Evolutionary conservation across 2,113 vertebrate species (phyloP), one percentile per base, ranked within the genome.

Genomic region (Tonatia bakeri): DNA sequence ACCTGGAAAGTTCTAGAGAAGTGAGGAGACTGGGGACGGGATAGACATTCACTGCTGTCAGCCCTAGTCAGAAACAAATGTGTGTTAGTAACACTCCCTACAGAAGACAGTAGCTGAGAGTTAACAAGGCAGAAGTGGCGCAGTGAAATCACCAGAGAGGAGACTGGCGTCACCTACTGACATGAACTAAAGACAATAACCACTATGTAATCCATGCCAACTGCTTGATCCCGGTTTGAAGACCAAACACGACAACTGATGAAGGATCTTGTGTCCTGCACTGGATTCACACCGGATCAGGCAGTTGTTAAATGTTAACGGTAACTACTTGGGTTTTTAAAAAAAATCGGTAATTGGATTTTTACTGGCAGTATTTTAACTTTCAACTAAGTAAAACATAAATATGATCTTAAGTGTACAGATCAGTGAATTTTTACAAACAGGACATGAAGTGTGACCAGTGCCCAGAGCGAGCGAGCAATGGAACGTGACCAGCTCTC

Each of bases 1-100:
- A 99, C 99, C 99, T 98, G 96, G 99, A 99, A 94, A 99, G 98
- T 95, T 99, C 99, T 98, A 99, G 98, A 96, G 99, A 98, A 13
- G 98, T 99, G 95, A 99, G 98, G 87, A 99, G 99, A 97, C 98
- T 99, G 77, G 99, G 99, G 96, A 99, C 99, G 0, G 99, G 99
- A 96, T 99, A 99, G 96, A 99, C 97, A 98, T 98, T 99, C 97
- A 99, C 98, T 75, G 99, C 97, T 93, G 98, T 98, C 96, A 99
- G 98, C 97, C 98, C 99, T 99, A 98, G 90, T 92, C 93, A 97
- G 97, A 97, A 98, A 95, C 95, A 97, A 96, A 87, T 4, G 90
- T 24, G 38, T 79, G 56, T 79, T 64, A 98, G 4, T 93, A 79
- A 84, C 45, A 92, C 47, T 94, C 52, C 97, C 93, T 3, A 38